These are phyloP conservation scores for Pomacea maculata DNA, from an alignment of 1,140 invertebrate species.

Conservation along the genomic window DNA sequence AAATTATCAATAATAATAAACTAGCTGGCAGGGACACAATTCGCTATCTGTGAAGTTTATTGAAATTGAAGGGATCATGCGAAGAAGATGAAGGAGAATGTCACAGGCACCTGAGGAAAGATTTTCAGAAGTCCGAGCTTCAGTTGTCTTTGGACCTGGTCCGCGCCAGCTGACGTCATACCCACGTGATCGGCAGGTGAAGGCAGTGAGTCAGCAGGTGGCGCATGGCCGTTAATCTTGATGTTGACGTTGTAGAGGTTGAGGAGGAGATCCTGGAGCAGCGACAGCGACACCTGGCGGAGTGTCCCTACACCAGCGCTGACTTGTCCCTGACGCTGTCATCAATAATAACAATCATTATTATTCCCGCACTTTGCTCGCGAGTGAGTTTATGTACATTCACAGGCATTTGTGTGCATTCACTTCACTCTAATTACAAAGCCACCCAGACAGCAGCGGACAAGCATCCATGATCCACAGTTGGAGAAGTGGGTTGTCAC, in stretches of 20 bases:
- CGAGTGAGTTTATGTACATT: neutral
- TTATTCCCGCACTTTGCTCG: neutral
- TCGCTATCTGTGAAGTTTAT: too few relatives aligned
- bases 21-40: too few relatives aligned
- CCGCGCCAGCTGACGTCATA: slow-evolving; percentile 12
- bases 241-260: slow-evolving; percentile 43
- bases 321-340: slow-evolving; percentile 14
- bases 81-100: too few relatives aligned
- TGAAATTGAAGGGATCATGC: too few relatives aligned
- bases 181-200: neutral
- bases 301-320: slow-evolving; percentile 37
- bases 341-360: neutral
- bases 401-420: neutral
- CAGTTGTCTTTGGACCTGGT: slow-evolving; percentile 23
- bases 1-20: too few relatives aligned
- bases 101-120: neutral
- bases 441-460: neutral
- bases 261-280: slow-evolving; percentile 31
- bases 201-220: neutral
- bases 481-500: neutral
- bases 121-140: slow-evolving; percentile 10
- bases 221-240: slow-evolving; percentile 22
- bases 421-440: neutral
- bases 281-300: slow-evolving; percentile 33
- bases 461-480: neutral